Evolutionary conservation across 2,797 vertebrate genomes (phyloP).

Genomic region (Notamacropus eugenii): DNA sequence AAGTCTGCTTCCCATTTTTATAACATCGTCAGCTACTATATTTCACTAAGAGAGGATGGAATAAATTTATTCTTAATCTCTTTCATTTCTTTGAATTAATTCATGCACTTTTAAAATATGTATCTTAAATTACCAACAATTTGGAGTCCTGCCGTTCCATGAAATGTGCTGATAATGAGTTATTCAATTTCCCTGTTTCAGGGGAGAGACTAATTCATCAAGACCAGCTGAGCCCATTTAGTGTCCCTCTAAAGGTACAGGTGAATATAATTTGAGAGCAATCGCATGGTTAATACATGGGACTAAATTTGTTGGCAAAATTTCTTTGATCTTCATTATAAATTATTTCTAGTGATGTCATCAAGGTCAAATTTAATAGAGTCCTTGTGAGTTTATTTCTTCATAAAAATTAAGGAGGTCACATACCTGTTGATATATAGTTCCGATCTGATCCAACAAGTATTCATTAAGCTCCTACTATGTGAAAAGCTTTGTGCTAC

Average conservation of each 20-base stretch:
- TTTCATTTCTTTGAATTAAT: constrained; percentile 79
- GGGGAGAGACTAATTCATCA: constrained; percentile 82
- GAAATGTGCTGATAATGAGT: constrained; percentile 82
- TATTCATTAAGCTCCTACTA: background rate
- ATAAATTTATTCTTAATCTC: constrained; percentile 82
- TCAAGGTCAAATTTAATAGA: constrained; percentile 77
- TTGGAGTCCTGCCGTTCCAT: constrained; percentile 75
- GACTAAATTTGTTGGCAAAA: constrained; percentile 72
- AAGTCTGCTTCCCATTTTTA: constrained; percentile 67
- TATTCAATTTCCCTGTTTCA: constrained; percentile 74
- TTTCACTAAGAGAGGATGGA: constrained; percentile 74
- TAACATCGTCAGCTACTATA: constrained; percentile 63
- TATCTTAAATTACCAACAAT: constrained; percentile 79
- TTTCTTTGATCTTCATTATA: constrained; percentile 71
- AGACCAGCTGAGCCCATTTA: constrained; percentile 75
- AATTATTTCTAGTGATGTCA: constrained; percentile 66
- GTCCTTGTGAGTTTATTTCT: constrained; percentile 60
- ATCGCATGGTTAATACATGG: constrained; percentile 67
- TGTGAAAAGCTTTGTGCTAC: background rate
- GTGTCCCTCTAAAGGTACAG: constrained; percentile 71
- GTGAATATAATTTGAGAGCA: constrained; percentile 74
- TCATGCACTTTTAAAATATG: constrained; percentile 81
- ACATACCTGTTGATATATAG: constrained; percentile 63
- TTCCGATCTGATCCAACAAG: background rate
- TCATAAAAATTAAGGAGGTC: constrained; percentile 69